Conservation (phyloP, 2,113 vertebrate species). For the Polypterus bichir region DNA sequence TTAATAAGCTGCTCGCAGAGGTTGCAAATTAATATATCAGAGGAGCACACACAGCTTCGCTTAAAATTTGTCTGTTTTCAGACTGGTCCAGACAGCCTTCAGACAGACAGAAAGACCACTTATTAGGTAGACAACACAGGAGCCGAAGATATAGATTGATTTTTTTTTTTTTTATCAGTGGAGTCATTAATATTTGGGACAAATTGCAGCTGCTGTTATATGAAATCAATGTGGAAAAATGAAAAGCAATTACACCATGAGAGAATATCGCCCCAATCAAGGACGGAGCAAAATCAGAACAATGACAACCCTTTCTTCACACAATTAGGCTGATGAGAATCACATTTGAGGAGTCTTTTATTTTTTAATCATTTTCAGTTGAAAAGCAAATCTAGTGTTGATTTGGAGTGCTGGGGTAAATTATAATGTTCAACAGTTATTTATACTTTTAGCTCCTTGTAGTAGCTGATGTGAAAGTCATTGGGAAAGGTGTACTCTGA, state of each 20-base stretch:
- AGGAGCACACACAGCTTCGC: too few species aligned
- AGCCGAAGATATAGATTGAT: neutral
- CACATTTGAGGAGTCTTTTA: neutral
- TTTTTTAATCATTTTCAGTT: too few species aligned
- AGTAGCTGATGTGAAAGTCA: too few species aligned
- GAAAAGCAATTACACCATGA: neutral
- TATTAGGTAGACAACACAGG: neutral
- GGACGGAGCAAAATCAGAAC: neutral
- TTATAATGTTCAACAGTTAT: too few species aligned
- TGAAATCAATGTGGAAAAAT: slow-evolving; percentile 1
- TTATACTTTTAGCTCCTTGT: too few species aligned
- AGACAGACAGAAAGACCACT: neutral
- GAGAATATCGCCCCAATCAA: neutral
- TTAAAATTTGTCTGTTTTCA: neutral
- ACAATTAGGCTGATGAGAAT: neutral
- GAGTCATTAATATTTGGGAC: neutral
- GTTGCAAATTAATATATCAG: too few species aligned
- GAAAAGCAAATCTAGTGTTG: too few species aligned
- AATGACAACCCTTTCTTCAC: neutral
- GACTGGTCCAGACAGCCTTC: neutral
- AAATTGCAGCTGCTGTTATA: neutral
- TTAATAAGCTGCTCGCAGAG: too few species aligned
- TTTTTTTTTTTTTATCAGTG: neutral
- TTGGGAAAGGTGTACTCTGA: too few species aligned
- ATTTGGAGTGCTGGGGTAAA: too few species aligned